Base-by-base conservation (phyloP, 2,888 invertebrate genomes). In the Pseudanteris insignis region DNA sequence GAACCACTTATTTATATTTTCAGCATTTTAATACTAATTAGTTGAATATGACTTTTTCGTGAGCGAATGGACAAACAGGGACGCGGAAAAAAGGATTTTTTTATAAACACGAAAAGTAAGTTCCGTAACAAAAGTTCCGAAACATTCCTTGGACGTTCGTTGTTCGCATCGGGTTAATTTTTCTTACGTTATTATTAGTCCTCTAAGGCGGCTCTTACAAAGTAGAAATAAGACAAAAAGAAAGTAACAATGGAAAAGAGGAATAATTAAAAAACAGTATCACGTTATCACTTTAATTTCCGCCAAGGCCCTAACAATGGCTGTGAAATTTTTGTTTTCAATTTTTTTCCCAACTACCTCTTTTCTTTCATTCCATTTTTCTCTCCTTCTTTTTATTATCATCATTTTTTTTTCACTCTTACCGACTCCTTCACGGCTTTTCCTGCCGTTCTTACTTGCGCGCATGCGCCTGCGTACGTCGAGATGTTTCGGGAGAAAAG, bases 251-350 rank as follows among this genome's bases (percentile, higher is more conserved):
- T 44, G 14, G 2, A 6, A 2, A n/a, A 24, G n/a, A 2, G 18
- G 1, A 5, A 24, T n/a, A n/a, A n/a, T n/a, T n/a, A 18, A 26
- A 26, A 30, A 34, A 21, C 10, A 18, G 11, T n/a, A 15, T 41
- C 25, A 11, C 34, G 28, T n/a, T 37, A 21, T 53, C 37, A 24
- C 14, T 30, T 53, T 53, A 53, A 53, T 44, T 53, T 44, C 37
- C 30, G 36, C 53, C 37, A 44, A 53, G 30, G 11, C 18, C 11
- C 25, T 33, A 13, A 44, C 53, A 53, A 53, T 37, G 44, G 44
- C 15, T 37, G 36, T 53, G 30, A 32, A 12, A 53, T 37, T 30
- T 28, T n/a, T 29, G 25, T 25, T 37, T 18, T 33, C 11, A 33
- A 33, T 33, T 41, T 18, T 9, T 14, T 14, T 24, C n/a, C 41